phyloP scores from a whole-genome alignment of 2,888 invertebrate genomes.

The Cantharis rustica region DNA sequence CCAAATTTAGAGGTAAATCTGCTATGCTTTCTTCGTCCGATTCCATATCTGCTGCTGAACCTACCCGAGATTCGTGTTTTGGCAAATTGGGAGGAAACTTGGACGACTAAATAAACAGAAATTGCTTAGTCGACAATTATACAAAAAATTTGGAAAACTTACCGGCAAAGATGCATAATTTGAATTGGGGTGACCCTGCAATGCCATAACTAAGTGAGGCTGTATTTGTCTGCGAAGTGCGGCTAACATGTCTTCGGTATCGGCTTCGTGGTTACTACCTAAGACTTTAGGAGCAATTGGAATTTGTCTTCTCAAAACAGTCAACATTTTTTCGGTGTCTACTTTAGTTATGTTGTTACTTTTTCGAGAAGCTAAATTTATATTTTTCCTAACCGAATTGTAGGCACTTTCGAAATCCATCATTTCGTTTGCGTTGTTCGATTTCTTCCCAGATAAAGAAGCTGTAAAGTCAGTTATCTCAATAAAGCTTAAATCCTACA shows the following conservation, averaged over 20 bases:
- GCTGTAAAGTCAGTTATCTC: not conserved
- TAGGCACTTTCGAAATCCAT: slow-evolving; percentile 18
- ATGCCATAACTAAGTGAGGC: slow-evolving; percentile 70
- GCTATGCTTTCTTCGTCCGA: slow-evolving; percentile 60
- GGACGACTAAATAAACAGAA: slow-evolving; percentile 25
- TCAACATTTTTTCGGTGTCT: slow-evolving; percentile 60
- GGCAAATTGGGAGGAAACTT: slow-evolving; percentile 49
- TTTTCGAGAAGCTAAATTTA: slow-evolving; percentile 4
- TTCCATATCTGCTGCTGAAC: slow-evolving; percentile 50
- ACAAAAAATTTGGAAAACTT: not conserved
- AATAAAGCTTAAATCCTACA: not conserved
- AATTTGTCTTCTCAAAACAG: slow-evolving; percentile 18
- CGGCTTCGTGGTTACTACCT: slow-evolving; percentile 33
- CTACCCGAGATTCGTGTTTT: slow-evolving; percentile 45
- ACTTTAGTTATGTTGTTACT: slow-evolving; percentile 21
- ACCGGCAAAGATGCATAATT: slow-evolving; percentile 43
- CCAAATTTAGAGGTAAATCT: slow-evolving; percentile 72
- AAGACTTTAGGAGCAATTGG: slow-evolving; percentile 26
- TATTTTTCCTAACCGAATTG: slow-evolving; percentile 15
- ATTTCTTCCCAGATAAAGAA: slow-evolving; percentile 12
- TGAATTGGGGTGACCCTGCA: slow-evolving; percentile 61
- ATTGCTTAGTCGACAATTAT: not conserved
- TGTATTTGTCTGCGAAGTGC: slow-evolving; percentile 72
- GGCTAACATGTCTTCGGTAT: slow-evolving; percentile 68
- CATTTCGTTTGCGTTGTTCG: slow-evolving; percentile 10